These are phyloP conservation scores for Calephelis virginiensis DNA, from an alignment of 1,140 invertebrate genomes.

Conservation along the genomic window DNA sequence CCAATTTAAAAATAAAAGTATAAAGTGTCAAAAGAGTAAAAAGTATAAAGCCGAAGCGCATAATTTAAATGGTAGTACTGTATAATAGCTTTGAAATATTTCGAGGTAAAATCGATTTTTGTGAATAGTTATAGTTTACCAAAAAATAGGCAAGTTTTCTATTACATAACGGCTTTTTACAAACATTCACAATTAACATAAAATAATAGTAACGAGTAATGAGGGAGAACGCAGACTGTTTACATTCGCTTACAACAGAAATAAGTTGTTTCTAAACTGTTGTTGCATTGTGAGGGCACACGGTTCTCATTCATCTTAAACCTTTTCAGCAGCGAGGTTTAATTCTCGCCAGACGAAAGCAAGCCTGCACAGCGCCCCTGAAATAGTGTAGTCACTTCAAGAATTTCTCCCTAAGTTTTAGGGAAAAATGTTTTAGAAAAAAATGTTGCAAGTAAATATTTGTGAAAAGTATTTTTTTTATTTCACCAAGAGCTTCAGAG, in stretches of 20 bases:
- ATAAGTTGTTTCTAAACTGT: constrained; percentile 69
- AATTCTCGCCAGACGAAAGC: constrained; percentile 62
- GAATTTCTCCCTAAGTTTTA: neutral
- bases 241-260: constrained; percentile 57
- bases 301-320: constrained; percentile 70
- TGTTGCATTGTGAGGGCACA: constrained; percentile 66
- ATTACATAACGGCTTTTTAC: neutral
- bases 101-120: too few species aligned
- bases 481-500: too few species aligned
- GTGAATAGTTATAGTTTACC: too few species aligned
- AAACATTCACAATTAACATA: neutral
- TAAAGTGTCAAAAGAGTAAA: too few species aligned
- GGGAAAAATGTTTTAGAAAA: neutral
- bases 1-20: too few species aligned
- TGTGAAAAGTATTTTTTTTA: too few species aligned
- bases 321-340: constrained; percentile 67
- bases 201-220: constrained; percentile 21
- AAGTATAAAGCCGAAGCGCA: too few species aligned
- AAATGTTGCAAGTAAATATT: neutral
- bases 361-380: constrained; percentile 35
- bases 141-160: too few species aligned
- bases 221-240: constrained; percentile 57
- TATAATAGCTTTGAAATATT: too few species aligned
- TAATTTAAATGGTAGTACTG: too few species aligned
- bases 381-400: constrained; percentile 14